A percentile compares a stretch with the other conserved stretches of the same genome.
Evolutionary conservation across 2,888 invertebrate genomes (phyloP).

Genomic region (Himalopsyche kuldschensis): DNA sequence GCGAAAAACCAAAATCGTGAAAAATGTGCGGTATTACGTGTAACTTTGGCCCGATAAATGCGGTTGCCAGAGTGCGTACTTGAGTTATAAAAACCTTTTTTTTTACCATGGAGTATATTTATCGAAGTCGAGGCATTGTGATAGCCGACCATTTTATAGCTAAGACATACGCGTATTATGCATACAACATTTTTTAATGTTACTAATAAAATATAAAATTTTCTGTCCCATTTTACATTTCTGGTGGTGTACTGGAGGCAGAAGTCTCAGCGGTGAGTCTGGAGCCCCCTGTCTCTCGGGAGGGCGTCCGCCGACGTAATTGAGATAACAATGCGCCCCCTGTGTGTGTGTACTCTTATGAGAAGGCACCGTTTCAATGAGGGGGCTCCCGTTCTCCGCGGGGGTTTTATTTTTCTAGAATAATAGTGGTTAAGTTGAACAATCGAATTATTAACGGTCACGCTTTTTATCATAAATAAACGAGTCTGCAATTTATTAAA

Average conservation of each 20-base stretch:
- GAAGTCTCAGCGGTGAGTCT: not conserved
- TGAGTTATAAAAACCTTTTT: too few relatives aligned
- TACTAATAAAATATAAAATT: too few relatives aligned
- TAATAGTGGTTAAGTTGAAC: not conserved
- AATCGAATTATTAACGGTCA: not conserved
- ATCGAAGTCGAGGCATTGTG: too few relatives aligned
- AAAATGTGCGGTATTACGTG: too few relatives aligned
- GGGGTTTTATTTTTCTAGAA: not conserved
- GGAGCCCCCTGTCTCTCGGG: not conserved
- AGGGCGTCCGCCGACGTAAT: conserved; percentile 2
- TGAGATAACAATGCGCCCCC: conserved; percentile 15
- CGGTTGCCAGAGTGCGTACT: too few relatives aligned
- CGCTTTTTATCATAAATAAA: not conserved
- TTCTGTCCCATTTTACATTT: not conserved
- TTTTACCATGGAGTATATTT: too few relatives aligned
- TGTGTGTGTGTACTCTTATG: not conserved
- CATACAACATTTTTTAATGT: too few relatives aligned
- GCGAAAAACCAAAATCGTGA: too few relatives aligned
- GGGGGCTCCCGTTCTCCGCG: not conserved
- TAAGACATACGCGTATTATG: too few relatives aligned
- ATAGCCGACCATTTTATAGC: too few relatives aligned
- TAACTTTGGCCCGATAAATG: too few relatives aligned
- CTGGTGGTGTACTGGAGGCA: not conserved
- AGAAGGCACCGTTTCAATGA: not conserved
- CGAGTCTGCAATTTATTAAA: too few relatives aligned